These are phyloP conservation scores for Pseudococcus viburni DNA, from an alignment of 2,888 invertebrate genomes.

Conservation along the genomic window DNA sequence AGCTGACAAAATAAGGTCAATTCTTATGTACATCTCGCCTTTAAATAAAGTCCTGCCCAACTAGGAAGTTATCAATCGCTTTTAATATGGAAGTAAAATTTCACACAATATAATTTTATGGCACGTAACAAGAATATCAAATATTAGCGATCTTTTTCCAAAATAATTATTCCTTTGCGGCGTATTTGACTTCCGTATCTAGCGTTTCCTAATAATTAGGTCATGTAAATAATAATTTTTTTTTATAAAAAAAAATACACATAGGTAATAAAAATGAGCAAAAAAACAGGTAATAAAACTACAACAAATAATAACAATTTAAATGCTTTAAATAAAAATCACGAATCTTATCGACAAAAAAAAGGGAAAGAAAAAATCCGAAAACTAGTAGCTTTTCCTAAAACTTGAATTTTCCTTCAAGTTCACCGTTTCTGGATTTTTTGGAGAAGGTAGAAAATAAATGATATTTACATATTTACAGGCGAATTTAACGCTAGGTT, in stretches of 20 bases:
- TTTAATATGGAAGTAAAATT: no score
- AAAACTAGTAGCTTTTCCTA: slow-evolving; percentile 4
- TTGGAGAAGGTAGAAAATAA: neutral
- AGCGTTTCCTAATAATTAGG: neutral
- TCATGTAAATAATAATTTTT: neutral
- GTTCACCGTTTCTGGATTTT: neutral
- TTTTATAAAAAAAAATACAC: neutral
- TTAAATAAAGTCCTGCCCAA: no score
- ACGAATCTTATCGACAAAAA: neutral
- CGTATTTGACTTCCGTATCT: slow-evolving; percentile 8
- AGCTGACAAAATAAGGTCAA: no score
- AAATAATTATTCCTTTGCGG: neutral
- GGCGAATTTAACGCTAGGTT: slow-evolving; percentile 27
- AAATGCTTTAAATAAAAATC: slow-evolving; percentile 52
- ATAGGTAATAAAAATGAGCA: no score
- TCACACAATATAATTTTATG: no score
- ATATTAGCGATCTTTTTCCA: neutral
- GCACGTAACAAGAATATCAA: no score
- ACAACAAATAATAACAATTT: slow-evolving; percentile 28
- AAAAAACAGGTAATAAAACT: no score
- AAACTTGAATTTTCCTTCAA: slow-evolving; percentile 21
- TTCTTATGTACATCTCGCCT: no score
- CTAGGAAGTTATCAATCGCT: no score
- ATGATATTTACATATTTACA: slow-evolving; percentile 34
- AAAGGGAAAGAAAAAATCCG: neutral